Base-by-base conservation (phyloP, 2,797 vertebrate genomes). In the Artibeus lituratus region DNA sequence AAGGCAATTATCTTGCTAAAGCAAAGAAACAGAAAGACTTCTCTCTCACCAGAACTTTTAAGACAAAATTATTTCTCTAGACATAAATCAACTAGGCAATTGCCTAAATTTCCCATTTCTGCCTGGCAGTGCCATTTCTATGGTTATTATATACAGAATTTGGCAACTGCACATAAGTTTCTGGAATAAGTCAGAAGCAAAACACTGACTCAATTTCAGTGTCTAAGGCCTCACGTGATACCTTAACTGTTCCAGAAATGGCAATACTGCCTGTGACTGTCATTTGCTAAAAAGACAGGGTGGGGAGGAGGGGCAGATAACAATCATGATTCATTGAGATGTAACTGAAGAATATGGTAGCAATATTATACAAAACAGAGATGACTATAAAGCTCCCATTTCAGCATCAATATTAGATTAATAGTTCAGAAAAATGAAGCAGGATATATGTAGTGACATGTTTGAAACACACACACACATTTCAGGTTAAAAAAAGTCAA, bases 11-110 rank as follows among this genome's bases (percentile, higher is more conserved):
- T 18, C 83, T 86, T 84, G 47, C n/a, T 35, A 91, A 77, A 39
- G 51, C 59, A 96, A 87, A 95, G n/a, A 87, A 89, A 92, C 44
- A 91, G 59, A 85, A 90, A 87, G 42, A 74, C 2, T 9, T 80
- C 59, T 86, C 55, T 78, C 62, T 80, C 55, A 95, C 55, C 49
- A 89, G 74, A 94, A 91, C 37, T 81, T 94, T 80, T 84, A 90
- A 91, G 84, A 87, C 16, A 96, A 94, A 92, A 82, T 59, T 69
- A 82, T 86, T 91, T 93, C 55, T 62, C 93, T 62, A 89, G 39
- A 77, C n/a, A 62, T 39, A 91, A 94, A 39, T 53, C 73, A 89
- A 80, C 59, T 82, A 55, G 42, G 93, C 10, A 91, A 90, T 0
- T 57, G 29, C 49, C 51, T 78, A 10, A 65, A 65, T 78, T 83